Conservation (phyloP, 2,113 vertebrate species). For the Macaca nemestrina region DNA sequence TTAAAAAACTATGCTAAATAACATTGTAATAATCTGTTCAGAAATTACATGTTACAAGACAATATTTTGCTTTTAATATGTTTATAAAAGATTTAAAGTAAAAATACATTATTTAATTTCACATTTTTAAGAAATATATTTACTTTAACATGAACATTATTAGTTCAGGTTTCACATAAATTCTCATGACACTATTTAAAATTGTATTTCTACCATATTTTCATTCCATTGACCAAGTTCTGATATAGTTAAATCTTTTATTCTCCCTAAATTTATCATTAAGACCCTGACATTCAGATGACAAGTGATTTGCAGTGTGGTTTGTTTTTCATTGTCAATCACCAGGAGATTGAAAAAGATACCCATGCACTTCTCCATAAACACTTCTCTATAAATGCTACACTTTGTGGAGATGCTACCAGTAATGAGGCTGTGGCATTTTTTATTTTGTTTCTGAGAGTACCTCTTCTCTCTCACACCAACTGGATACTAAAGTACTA, state of each 20-base stretch:
- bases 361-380: not conserved
- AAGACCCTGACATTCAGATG: not conserved
- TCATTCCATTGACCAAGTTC: not conserved
- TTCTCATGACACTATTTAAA: slow-evolving; percentile 48
- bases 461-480: not conserved
- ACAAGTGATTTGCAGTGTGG: not conserved
- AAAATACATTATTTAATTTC: slow-evolving; percentile 74
- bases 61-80: slow-evolving; percentile 77
- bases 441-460: not conserved
- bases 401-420: not conserved
- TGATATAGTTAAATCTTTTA: not conserved
- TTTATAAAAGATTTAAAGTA: slow-evolving; percentile 72
- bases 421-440: not conserved
- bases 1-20: not conserved
- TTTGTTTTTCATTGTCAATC: not conserved
- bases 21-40: not conserved
- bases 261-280: not conserved
- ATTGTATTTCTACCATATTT: slow-evolving; percentile 56
- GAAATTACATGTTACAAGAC: slow-evolving; percentile 28
- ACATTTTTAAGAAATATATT: slow-evolving; percentile 71
- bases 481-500: not conserved
- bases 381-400: not conserved
- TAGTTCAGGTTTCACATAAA: slow-evolving; percentile 59
- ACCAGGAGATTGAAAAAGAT: not conserved
- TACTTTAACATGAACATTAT: slow-evolving; percentile 71